These are phyloP conservation scores for Ciona savignyi DNA, from an alignment of 23 tunicate species.

Conservation along the genomic window DNA sequence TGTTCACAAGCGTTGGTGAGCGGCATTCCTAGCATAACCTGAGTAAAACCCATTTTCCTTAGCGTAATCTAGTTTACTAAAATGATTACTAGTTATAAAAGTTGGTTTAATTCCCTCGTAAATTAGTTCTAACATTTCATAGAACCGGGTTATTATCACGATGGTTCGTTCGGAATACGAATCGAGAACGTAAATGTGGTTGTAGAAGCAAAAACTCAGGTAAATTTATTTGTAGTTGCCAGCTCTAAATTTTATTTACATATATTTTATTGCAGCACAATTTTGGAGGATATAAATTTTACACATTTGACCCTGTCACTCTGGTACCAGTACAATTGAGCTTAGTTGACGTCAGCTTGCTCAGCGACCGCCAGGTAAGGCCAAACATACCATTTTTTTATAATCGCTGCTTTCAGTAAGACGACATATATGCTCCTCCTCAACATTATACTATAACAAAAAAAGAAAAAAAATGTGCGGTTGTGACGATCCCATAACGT, in stretches of 20 bases:
- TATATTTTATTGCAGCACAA: constrained; percentile 40
- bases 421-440: too few relatives aligned
- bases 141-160: constrained; percentile 98
- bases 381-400: background rate
- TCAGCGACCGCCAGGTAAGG: constrained; percentile 57
- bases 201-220: constrained; percentile 46
- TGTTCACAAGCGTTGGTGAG: constrained; percentile 87
- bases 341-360: constrained; percentile 38
- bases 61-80: too few relatives aligned
- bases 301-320: constrained; percentile 57
- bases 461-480: too few relatives aligned
- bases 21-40: background rate
- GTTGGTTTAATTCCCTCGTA: too few relatives aligned
- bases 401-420: too few relatives aligned
- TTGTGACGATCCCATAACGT: too few relatives aligned
- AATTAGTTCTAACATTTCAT: too few relatives aligned
- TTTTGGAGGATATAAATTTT: constrained; percentile 56
- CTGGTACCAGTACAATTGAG: constrained; percentile 70
- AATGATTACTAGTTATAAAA: too few relatives aligned
- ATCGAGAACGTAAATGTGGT: constrained; percentile 85
- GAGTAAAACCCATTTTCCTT: background rate
- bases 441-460: too few relatives aligned
- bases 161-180: constrained; percentile 82
- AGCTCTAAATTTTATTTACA: too few relatives aligned
- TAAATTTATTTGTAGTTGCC: too few relatives aligned